Conservation (phyloP, 2,113 vertebrate species). For the Uropsilus gracilis region DNA sequence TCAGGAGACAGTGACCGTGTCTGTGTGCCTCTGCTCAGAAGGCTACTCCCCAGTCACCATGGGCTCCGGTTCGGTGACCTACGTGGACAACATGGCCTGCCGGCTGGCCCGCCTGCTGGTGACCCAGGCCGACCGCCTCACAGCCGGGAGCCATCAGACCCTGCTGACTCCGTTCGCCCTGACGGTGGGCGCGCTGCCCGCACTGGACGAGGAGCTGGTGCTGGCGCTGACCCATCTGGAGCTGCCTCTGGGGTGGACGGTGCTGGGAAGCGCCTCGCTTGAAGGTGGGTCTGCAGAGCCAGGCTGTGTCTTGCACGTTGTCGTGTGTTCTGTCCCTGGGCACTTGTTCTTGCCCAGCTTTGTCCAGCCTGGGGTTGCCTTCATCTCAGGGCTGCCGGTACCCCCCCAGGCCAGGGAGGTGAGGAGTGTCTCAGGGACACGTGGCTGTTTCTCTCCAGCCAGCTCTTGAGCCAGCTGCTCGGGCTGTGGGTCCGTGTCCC, state of each 20-base stretch:
- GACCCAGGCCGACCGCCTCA: slow-evolving; percentile 80
- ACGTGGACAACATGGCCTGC: slow-evolving; percentile 87
- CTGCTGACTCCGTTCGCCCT: slow-evolving; percentile 87
- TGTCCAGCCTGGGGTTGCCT: not conserved
- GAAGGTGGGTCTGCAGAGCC: slow-evolving; percentile 78
- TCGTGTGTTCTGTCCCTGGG: not conserved
- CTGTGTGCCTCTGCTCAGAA: slow-evolving; percentile 83
- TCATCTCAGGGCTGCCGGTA: not conserved
- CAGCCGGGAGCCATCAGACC: slow-evolving; percentile 83
- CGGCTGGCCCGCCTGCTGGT: slow-evolving; percentile 88
- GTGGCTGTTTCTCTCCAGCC: not conserved
- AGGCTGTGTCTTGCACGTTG: not conserved
- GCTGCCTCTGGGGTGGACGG: slow-evolving; percentile 87
- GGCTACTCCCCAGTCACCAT: slow-evolving; percentile 83
- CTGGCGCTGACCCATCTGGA: slow-evolving; percentile 89
- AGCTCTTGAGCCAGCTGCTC: not conserved
- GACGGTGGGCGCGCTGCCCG: slow-evolving; percentile 72
- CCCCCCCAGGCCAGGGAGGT: not conserved
- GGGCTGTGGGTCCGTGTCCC: not conserved
- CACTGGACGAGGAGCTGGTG: slow-evolving; percentile 87
- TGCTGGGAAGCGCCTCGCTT: slow-evolving; percentile 78
- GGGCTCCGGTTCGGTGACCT: slow-evolving; percentile 82
- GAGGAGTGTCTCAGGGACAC: not conserved
- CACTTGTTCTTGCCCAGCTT: not conserved
- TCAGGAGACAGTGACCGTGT: slow-evolving; percentile 87